Percentiles rank a stretch among this genome's conserved stretches.
Evolutionary conservation across 2,888 invertebrate genomes (phyloP).

Genomic region (Gonocerus acuteangulatus): DNA sequence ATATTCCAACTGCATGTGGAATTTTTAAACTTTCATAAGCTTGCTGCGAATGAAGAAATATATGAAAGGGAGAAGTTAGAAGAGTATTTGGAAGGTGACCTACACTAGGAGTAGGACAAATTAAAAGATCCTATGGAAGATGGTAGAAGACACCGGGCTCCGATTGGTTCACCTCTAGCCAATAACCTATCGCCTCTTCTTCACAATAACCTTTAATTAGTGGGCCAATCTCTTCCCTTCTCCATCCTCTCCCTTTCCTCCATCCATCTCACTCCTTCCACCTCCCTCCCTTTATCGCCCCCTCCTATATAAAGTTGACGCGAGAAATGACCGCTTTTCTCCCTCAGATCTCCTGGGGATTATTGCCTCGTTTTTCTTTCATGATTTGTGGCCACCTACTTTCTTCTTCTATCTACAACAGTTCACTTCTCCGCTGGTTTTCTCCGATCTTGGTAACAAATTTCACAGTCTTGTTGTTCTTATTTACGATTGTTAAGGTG

Average conservation of each 20-base stretch:
- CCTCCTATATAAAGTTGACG: slow-evolving; percentile 25
- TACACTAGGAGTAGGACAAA: neutral
- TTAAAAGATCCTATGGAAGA: neutral
- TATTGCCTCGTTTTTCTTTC: slow-evolving; percentile 5
- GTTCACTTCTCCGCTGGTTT: neutral
- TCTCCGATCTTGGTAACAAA: neutral
- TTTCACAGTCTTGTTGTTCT: neutral
- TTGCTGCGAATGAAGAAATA: no score
- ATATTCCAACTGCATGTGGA: no score
- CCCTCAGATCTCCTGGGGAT: neutral
- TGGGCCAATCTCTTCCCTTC: neutral
- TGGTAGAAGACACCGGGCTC: slow-evolving; percentile 6
- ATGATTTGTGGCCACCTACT: neutral
- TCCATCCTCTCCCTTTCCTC: slow-evolving; percentile 25
- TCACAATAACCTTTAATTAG: slow-evolving; percentile 35
- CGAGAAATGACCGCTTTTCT: neutral
- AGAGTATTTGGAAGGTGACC: no score
- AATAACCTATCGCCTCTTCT: slow-evolving; percentile 38
- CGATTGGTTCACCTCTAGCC: slow-evolving; percentile 37
- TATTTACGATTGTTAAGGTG: no score
- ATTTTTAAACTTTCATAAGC: no score
- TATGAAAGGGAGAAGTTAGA: no score
- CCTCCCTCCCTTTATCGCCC: slow-evolving; percentile 22
- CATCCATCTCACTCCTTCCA: slow-evolving; percentile 33
- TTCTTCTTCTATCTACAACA: neutral